Conservation (phyloP, 2,113 vertebrate species). For the Leptobrachium ailaonicum region DNA sequence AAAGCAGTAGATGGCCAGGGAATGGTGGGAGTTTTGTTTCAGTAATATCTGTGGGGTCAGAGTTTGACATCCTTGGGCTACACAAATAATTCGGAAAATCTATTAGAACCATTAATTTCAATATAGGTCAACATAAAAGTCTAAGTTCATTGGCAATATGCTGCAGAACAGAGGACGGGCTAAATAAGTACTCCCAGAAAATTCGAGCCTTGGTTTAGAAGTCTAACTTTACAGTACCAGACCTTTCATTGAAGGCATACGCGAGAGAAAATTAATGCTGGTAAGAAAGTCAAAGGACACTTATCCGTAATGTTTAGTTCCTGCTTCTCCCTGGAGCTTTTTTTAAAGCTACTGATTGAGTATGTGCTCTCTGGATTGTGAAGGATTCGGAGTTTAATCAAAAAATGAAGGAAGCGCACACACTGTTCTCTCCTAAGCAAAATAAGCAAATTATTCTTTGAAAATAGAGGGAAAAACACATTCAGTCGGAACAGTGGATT, state of each 20-base stretch:
- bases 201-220: conserved; percentile 61
- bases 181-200: conserved; percentile 25
- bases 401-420: conserved; percentile 45
- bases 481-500: neutral
- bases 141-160: too few relatives aligned
- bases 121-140: too few relatives aligned
- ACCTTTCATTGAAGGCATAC: conserved; percentile 54
- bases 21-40: too few relatives aligned
- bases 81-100: too few relatives aligned
- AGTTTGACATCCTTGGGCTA: too few relatives aligned
- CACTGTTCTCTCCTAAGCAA: conserved; percentile 36
- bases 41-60: too few relatives aligned
- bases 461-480: neutral
- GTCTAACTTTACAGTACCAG: conserved; percentile 44
- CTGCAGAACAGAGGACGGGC: too few relatives aligned
- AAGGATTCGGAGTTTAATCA: conserved; percentile 62
- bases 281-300: conserved; percentile 57
- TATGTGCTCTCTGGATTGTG: conserved; percentile 58
- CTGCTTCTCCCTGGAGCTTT: conserved; percentile 56
- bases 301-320: conserved; percentile 59
- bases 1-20: too few relatives aligned
- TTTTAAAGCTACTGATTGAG: conserved; percentile 53
- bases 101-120: too few relatives aligned
- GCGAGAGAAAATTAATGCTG: conserved; percentile 59
- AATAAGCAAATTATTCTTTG: conserved; percentile 10